These are phyloP conservation scores for Nomada fucata DNA, from an alignment of 2,888 invertebrate species.

Conservation along the genomic window DNA sequence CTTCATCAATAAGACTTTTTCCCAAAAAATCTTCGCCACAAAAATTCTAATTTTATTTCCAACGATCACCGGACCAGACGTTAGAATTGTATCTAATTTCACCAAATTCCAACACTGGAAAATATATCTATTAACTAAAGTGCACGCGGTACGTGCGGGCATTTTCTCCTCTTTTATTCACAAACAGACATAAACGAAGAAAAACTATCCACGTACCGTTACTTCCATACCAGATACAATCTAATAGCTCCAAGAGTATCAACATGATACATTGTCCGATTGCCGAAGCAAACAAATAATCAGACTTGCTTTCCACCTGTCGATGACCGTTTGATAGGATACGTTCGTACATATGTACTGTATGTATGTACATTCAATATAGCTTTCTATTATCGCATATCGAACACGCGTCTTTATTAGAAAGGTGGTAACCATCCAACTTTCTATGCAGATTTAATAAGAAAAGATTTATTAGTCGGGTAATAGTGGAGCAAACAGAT, in stretches of 20 bases:
- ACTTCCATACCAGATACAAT: slow-evolving; percentile 3
- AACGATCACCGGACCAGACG: no score
- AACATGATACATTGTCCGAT: background rate
- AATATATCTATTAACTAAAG: slow-evolving; percentile 1
- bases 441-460: slow-evolving; percentile 58
- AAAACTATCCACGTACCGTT: background rate
- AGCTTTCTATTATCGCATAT: slow-evolving; percentile 52
- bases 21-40: no score
- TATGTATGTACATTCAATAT: no score
- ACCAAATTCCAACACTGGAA: background rate
- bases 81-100: background rate
- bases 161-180: background rate
- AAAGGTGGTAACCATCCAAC: slow-evolving; percentile 62
- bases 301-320: slow-evolving; percentile 10
- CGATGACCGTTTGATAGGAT: slow-evolving; percentile 17
- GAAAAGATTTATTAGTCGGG: slow-evolving; percentile 22
- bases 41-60: no score
- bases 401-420: slow-evolving; percentile 51
- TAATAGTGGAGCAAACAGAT: slow-evolving; percentile 16
- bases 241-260: background rate
- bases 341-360: background rate
- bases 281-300: slow-evolving; percentile 6
- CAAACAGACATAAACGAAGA: background rate
- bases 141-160: no score
- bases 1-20: no score